These are phyloP conservation scores for Sander lucioperca DNA, from an alignment of 2,113 vertebrate species.

Conservation along the genomic window DNA sequence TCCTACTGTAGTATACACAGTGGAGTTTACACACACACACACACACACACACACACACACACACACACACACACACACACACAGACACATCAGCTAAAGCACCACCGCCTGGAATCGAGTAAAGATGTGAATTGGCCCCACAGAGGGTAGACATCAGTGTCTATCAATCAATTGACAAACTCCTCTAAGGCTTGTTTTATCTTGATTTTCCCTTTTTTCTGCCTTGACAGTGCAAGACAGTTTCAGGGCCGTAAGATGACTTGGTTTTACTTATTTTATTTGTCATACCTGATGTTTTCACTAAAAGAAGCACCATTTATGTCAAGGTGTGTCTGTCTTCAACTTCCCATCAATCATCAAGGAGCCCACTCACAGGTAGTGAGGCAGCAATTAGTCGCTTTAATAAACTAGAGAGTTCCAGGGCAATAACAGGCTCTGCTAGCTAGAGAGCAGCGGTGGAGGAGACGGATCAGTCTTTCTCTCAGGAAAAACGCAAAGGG, in stretches of 20 bases:
- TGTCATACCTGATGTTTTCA: constrained; percentile 39
- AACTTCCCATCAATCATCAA: constrained; percentile 56
- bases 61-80: background rate
- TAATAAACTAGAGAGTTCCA: constrained; percentile 66
- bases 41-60: background rate
- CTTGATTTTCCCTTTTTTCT: constrained; percentile 1
- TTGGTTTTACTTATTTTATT: constrained; percentile 52
- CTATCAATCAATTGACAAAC: constrained; percentile 52
- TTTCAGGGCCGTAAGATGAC: constrained; percentile 21
- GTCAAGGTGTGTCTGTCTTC: constrained; percentile 54
- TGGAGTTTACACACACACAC: background rate
- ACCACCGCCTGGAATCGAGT: constrained; percentile 20
- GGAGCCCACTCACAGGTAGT: constrained; percentile 43
- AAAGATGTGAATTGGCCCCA: constrained; percentile 37
- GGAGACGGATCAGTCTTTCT: constrained; percentile 22
- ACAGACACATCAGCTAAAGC: constrained; percentile 15
- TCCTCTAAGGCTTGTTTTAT: constrained; percentile 28
- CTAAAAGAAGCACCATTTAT: constrained; percentile 32
- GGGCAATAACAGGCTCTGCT: constrained; percentile 49
- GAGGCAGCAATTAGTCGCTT: constrained; percentile 47
- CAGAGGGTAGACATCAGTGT: constrained; percentile 60
- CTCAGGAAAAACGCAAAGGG: constrained; percentile 55
- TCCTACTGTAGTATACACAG: background rate
- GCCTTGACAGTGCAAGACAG: constrained; percentile 3
- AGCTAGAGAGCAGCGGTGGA: constrained; percentile 33